phyloP scores from a whole-genome alignment of 2,888 invertebrate species.

The Phoenoteleia sp. region DNA sequence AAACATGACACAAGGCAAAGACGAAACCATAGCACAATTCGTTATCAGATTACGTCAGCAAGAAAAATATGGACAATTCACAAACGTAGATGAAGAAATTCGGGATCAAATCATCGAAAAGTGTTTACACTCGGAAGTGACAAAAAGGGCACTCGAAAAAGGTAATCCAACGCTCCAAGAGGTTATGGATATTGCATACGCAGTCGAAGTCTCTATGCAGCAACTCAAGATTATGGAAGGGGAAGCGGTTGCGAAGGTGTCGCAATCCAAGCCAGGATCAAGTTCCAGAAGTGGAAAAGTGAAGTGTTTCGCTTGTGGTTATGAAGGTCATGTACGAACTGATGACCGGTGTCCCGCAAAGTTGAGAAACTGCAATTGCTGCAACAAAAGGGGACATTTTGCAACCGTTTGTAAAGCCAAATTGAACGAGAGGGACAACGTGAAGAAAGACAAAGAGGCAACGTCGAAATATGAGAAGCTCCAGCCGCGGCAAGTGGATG shows the following conservation, averaged over 20 bases:
- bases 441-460: not conserved
- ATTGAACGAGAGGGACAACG: not conserved
- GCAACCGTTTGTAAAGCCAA: conserved; percentile 68
- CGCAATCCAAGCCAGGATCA: too few relatives aligned
- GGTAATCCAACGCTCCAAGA: too few relatives aligned
- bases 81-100: conserved; percentile 38
- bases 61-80: conserved; percentile 57
- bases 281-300: too few relatives aligned
- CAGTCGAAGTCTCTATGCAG: conserved; percentile 59
- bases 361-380: conserved; percentile 72
- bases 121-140: conserved; percentile 65
- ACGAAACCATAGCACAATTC: conserved; percentile 44
- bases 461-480: not conserved
- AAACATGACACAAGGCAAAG: conserved; percentile 28
- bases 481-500: not conserved
- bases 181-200: too few relatives aligned
- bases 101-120: conserved; percentile 64
- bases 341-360: conserved; percentile 75
- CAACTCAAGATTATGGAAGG: conserved; percentile 25
- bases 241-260: too few relatives aligned
- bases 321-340: conserved; percentile 52
- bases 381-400: conserved; percentile 74
- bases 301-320: conserved; percentile 67
- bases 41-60: conserved; percentile 54
- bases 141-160: conserved; percentile 63